Evolutionary conservation across 2,797 vertebrate genomes (phyloP).

Genomic region (Masticophis lateralis): DNA sequence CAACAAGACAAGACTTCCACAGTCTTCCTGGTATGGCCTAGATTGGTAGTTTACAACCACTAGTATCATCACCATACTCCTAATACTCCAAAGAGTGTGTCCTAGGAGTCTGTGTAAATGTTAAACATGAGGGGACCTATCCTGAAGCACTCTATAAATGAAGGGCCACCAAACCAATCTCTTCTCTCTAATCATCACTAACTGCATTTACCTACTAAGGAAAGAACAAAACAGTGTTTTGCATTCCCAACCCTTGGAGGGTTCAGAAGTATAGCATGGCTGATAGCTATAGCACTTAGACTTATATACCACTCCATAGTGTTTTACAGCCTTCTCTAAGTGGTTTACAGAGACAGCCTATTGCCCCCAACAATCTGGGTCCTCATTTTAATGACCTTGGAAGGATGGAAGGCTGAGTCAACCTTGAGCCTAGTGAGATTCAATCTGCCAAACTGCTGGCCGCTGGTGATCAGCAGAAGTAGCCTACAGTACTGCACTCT

Average conservation of each 20-base stretch:
- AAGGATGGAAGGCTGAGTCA: no score
- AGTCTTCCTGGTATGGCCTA: not conserved
- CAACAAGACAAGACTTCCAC: not conserved
- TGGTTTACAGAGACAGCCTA: no score
- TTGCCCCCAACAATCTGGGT: no score
- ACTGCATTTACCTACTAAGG: not conserved
- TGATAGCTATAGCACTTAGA: no score
- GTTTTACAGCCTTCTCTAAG: no score
- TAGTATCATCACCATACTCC: not conserved
- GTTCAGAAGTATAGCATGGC: not conserved
- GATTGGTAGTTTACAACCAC: not conserved
- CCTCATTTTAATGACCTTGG: no score
- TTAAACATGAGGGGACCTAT: not conserved
- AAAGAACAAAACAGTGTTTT: not conserved
- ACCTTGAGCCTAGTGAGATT: no score
- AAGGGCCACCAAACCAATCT: not conserved
- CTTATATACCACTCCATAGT: no score
- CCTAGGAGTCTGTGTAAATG: not conserved
- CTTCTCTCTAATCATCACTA: not conserved
- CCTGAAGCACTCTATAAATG: not conserved
- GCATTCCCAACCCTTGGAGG: not conserved
- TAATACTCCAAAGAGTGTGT: not conserved
- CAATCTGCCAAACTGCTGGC: no score
- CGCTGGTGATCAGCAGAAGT: no score
- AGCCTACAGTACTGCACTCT: no score